These are phyloP conservation scores for Yponomeuta cagnagella DNA, from an alignment of 2,888 invertebrate species.

Conservation along the genomic window DNA sequence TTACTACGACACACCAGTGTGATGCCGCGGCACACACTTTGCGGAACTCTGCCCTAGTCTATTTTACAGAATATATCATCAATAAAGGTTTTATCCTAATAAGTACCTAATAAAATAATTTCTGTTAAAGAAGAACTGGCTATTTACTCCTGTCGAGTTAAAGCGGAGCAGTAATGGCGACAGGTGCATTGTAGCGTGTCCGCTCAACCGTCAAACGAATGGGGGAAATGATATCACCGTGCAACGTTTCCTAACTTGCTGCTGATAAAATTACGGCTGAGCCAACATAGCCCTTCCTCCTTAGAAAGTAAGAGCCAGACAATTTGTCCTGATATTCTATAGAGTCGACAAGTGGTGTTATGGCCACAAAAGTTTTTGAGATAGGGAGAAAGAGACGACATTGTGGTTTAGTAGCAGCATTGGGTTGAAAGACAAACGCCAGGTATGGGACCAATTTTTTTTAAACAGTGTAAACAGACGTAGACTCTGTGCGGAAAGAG, in stretches of 20 bases:
- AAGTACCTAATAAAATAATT: no score
- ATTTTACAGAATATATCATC: no score
- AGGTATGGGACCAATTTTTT: background rate
- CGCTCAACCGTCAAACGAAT: conserved; percentile 42
- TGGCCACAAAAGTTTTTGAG: conserved; percentile 3
- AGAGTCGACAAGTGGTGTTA: background rate
- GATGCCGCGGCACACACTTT: no score
- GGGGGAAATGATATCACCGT: conserved; percentile 33
- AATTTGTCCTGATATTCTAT: background rate
- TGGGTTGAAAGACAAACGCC: background rate
- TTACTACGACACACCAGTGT: no score
- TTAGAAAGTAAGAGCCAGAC: background rate
- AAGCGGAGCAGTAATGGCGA: conserved; percentile 37
- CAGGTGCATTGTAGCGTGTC: conserved; percentile 56
- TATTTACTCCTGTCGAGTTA: background rate
- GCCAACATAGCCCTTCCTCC: background rate
- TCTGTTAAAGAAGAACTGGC: no score
- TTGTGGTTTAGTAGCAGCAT: background rate
- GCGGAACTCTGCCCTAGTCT: no score
- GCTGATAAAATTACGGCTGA: conserved; percentile 31
- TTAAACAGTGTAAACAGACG: background rate
- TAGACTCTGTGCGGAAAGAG: background rate
- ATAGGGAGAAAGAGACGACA: background rate
- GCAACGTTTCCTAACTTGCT: conserved; percentile 19
- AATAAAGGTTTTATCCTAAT: no score